Percentiles rank a stretch among this genome's conserved stretches.
Conservation (phyloP, 1,140 invertebrate genomes). For the Schlechtendalia chinensis region DNA sequence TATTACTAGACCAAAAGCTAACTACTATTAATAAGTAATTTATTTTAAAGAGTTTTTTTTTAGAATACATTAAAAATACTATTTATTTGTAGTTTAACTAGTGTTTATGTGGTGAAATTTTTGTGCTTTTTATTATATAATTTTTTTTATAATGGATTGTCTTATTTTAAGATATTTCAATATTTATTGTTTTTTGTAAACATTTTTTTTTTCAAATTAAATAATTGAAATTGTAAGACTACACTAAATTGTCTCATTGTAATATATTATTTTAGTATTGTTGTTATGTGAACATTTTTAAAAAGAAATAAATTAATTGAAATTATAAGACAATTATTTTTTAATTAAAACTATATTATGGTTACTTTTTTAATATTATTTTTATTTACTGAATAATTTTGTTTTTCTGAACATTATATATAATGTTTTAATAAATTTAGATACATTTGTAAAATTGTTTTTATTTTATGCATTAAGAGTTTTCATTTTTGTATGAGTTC, state of each 20-base stretch:
- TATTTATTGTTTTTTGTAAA: conserved; percentile 25
- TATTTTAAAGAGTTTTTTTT: conserved; percentile 10
- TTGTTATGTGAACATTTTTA: neutral
- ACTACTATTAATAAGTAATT: neutral
- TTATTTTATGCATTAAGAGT: too few species aligned
- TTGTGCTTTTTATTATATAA: conserved; percentile 36
- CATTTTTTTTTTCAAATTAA: neutral
- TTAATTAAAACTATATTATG: too few species aligned
- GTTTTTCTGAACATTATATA: too few species aligned
- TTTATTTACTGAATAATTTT: too few species aligned
- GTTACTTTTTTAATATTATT: too few species aligned
- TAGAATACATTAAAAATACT: conserved; percentile 1
- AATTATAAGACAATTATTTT: too few species aligned
- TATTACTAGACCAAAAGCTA: conserved; percentile 28
- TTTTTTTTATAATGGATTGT: conserved; percentile 12
- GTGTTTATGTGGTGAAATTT: conserved; percentile 23
- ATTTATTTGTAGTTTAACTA: conserved; percentile 12
- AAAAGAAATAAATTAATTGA: neutral
- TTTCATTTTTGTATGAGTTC: too few species aligned
- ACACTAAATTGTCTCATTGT: neutral
- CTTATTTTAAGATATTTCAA: conserved; percentile 29
- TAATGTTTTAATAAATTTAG: too few species aligned
- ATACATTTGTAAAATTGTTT: too few species aligned
- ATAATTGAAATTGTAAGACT: conserved; percentile 24
- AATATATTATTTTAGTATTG: neutral